Evolutionary conservation across 2,888 invertebrate genomes (phyloP).

Genomic region (Lithosia quadra): DNA sequence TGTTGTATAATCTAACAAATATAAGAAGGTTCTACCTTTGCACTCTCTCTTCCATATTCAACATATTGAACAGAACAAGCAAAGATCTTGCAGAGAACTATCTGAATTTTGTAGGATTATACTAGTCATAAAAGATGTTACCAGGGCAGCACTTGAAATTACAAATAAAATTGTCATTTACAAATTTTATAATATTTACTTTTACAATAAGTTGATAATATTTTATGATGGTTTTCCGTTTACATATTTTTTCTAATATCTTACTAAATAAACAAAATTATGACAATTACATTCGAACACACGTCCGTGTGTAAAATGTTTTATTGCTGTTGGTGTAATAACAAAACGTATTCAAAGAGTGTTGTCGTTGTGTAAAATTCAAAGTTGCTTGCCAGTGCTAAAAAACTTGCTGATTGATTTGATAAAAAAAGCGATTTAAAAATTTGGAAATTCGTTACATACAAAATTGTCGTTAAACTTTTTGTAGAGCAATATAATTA

Average conservation of each 20-base stretch:
- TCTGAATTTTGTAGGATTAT: constrained; percentile 48
- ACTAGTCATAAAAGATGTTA: constrained; percentile 36
- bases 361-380: neutral
- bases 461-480: too few relatives aligned
- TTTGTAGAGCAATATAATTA: too few relatives aligned
- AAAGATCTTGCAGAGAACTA: constrained; percentile 15
- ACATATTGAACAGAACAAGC: constrained; percentile 15
- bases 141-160: constrained; percentile 31
- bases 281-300: neutral
- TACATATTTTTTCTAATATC: neutral
- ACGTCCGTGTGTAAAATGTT: too few relatives aligned
- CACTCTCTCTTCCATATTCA: constrained; percentile 38
- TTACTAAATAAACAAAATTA: neutral
- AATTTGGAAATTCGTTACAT: too few relatives aligned
- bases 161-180: constrained; percentile 6
- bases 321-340: neutral
- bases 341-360: constrained; percentile 9
- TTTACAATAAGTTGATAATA: neutral
- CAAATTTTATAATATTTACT: neutral
- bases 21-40: constrained; percentile 43
- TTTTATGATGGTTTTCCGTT: neutral
- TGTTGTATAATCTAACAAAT: constrained; percentile 53
- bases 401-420: too few relatives aligned
- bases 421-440: too few relatives aligned
- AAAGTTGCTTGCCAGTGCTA: neutral